phyloP scores from a whole-genome alignment of 2,113 vertebrate genomes.

The Xenus cinereus region DNA sequence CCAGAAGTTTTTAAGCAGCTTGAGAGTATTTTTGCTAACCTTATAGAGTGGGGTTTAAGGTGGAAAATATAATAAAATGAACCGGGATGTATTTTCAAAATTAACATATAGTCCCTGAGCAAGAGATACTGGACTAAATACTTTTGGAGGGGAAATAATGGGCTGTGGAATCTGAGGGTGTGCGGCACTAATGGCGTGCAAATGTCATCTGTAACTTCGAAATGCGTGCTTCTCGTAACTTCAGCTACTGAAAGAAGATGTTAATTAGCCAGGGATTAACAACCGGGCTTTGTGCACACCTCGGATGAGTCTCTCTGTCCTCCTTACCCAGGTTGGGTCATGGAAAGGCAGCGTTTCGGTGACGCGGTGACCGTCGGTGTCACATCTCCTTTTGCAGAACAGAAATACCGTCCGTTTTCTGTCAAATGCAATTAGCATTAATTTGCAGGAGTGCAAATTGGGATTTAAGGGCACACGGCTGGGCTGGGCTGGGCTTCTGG shows the following conservation, averaged over 20 bases:
- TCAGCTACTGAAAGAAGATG: background rate
- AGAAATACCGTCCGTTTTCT: background rate
- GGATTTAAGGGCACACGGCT: background rate
- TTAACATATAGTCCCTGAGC: background rate
- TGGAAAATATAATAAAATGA: background rate
- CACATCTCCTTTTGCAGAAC: background rate
- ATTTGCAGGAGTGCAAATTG: background rate
- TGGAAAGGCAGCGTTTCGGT: accelerated
- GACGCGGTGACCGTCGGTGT: background rate
- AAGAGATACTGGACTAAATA: background rate
- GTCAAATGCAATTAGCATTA: background rate
- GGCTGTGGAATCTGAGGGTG: background rate
- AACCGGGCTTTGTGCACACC: background rate
- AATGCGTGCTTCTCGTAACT: background rate
- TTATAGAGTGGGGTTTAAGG: background rate
- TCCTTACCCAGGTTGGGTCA: background rate
- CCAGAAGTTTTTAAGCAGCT: background rate
- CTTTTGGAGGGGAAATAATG: background rate
- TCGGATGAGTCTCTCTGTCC: background rate
- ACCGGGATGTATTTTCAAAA: background rate
- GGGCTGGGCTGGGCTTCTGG: background rate
- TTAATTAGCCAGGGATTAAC: background rate
- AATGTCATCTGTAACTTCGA: background rate
- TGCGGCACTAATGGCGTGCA: accelerated
- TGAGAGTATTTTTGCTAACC: background rate